These are phyloP conservation scores for Pristionchus arcanus DNA, from an alignment of 2,888 invertebrate genomes.

Conservation along the genomic window DNA sequence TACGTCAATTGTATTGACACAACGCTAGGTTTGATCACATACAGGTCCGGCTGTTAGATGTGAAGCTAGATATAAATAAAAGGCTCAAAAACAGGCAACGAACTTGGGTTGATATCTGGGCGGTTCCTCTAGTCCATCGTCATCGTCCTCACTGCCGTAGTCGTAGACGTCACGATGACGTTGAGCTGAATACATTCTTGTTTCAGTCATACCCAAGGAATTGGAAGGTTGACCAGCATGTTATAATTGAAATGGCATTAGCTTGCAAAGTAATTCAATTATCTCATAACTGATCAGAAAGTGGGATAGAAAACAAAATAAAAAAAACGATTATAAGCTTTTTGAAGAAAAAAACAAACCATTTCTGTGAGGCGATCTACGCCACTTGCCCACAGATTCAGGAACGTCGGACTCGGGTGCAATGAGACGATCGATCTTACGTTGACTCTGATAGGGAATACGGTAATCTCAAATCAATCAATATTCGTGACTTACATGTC, in stretches of 20 bases:
- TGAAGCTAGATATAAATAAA: too few species aligned
- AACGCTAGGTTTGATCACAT: too few species aligned
- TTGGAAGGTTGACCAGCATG: not conserved
- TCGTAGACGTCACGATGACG: conserved; percentile 36
- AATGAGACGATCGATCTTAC: not conserved
- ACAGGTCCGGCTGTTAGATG: too few species aligned
- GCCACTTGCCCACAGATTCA: conserved; percentile 29
- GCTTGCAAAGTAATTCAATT: too few species aligned
- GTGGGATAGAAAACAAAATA: too few species aligned
- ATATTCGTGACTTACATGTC: not conserved
- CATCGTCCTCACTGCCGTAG: conserved; percentile 7
- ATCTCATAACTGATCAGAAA: too few species aligned
- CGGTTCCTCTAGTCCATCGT: not conserved
- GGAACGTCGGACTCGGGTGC: conserved; percentile 38
- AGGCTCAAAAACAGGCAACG: not conserved
- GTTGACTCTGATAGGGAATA: not conserved
- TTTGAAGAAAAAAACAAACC: not conserved
- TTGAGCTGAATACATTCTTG: not conserved
- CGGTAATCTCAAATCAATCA: not conserved
- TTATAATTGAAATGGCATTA: too few species aligned
- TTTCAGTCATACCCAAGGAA: not conserved
- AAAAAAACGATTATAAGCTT: not conserved
- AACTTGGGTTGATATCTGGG: not conserved
- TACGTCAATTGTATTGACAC: too few species aligned
- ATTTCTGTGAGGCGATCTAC: not conserved